These are phyloP conservation scores for Leucoptera coffeella DNA, from an alignment of 2,888 invertebrate species.

Conservation along the genomic window DNA sequence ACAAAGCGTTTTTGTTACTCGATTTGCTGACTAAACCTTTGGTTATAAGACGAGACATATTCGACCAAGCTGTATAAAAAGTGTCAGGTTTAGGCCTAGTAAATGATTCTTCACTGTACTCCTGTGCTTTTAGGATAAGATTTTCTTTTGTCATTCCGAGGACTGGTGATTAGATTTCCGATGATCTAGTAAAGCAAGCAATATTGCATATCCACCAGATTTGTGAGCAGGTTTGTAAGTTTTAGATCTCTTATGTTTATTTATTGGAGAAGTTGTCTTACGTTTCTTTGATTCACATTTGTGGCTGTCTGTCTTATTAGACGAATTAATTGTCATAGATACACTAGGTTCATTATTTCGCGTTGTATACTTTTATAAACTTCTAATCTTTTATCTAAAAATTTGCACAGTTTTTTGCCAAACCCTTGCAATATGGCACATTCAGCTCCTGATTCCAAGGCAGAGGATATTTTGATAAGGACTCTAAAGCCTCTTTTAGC, in stretches of 20 bases:
- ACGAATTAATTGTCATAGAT: no score
- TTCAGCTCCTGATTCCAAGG: constrained; percentile 65
- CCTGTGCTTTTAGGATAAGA: constrained; percentile 53
- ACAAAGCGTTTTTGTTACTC: constrained; percentile 41
- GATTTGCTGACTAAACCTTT: constrained; percentile 54
- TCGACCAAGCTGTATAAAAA: constrained; percentile 64
- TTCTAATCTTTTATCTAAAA: constrained; percentile 68
- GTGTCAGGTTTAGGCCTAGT: constrained; percentile 35
- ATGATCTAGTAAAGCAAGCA: constrained; percentile 55
- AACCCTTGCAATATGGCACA: constrained; percentile 82
- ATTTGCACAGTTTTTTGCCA: constrained; percentile 65
- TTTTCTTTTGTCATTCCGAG: constrained; percentile 53
- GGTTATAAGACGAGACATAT: constrained; percentile 53
- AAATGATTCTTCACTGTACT: constrained; percentile 57
- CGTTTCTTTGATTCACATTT: no score
- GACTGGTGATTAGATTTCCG: constrained; percentile 22
- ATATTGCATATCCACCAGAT: constrained; percentile 62
- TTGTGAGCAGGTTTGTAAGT: constrained; percentile 51
- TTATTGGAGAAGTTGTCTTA: not conserved
- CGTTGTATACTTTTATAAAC: constrained; percentile 28
- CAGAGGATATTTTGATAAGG: constrained; percentile 77
- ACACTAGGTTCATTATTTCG: no score
- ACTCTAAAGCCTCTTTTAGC: constrained; percentile 64
- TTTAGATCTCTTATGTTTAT: constrained; percentile 7
- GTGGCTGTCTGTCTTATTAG: no score